phyloP scores from a whole-genome alignment of 2,888 invertebrate species.

The Agrypnus murinus region DNA sequence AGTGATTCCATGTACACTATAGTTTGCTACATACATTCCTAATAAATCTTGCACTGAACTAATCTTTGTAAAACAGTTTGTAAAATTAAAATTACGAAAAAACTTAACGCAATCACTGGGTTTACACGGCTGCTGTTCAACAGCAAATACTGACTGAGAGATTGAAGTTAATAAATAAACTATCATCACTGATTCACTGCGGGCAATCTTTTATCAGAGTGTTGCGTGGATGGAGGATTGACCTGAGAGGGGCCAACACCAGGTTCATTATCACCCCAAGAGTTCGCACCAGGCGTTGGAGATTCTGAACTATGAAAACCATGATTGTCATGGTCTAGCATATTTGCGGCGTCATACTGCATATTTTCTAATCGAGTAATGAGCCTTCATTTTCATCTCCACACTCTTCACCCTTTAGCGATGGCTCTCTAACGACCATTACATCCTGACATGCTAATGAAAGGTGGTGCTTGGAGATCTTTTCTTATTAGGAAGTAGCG shows the following conservation, averaged over 20 bases:
- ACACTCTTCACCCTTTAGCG: conserved; percentile 99
- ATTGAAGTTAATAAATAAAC: conserved; percentile 56
- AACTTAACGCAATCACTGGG: conserved; percentile 46
- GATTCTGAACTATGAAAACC: conserved; percentile 78
- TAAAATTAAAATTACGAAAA: conserved; percentile 61
- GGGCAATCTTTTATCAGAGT: conserved; percentile 88
- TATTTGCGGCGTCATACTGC: conserved; percentile 93
- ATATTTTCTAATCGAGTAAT: conserved; percentile 99
- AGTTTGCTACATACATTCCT: conserved; percentile 51
- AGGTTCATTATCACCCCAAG: conserved; percentile 70
- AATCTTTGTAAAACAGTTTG: conserved; percentile 54
- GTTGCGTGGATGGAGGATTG: conserved; percentile 79
- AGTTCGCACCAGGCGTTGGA: conserved; percentile 75
- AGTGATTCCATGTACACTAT: conserved; percentile 29
- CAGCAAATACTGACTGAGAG: conserved; percentile 58
- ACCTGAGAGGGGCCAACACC: conserved; percentile 71
- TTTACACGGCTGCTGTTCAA: conserved; percentile 41
- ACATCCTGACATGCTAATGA: conserved; percentile 98
- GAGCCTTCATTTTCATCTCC: conserved; percentile 99
- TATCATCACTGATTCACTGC: conserved; percentile 85
- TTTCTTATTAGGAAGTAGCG: conserved; percentile 94
- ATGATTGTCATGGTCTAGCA: conserved; percentile 82
- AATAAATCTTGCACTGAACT: conserved; percentile 60
- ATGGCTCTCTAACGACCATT: conserved; percentile 99
- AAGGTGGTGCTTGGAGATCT: conserved; percentile 97